Evolutionary conservation across 1,140 invertebrate genomes (phyloP).

Genomic region (Bursaphelenchus mucronatus): DNA sequence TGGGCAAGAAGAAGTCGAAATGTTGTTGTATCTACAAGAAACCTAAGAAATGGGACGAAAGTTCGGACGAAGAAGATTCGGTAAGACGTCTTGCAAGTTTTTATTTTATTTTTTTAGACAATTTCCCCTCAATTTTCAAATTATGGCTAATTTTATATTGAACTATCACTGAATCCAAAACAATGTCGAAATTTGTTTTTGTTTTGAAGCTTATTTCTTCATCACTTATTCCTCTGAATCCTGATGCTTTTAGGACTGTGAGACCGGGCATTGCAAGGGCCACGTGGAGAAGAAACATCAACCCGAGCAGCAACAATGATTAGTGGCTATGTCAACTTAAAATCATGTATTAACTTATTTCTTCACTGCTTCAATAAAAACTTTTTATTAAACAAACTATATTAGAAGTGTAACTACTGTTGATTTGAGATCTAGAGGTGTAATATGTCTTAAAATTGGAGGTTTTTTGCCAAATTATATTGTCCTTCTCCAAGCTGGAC

Average conservation of each 20-base stretch:
- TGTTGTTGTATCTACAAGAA: constrained; percentile 56
- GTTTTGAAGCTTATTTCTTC: too few species aligned
- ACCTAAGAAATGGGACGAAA: constrained; percentile 47
- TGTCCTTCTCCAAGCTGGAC: too few species aligned
- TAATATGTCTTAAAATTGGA: too few species aligned
- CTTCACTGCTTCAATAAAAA: too few species aligned
- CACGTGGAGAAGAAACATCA: constrained; percentile 51
- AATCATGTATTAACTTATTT: too few species aligned
- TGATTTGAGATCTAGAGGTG: too few species aligned
- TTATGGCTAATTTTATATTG: constrained; percentile 1
- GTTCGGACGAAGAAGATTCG: constrained; percentile 42
- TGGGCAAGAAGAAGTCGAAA: constrained; percentile 52
- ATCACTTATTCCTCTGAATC: too few species aligned
- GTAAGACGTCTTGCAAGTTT: constrained; percentile 22
- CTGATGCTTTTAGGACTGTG: constrained; percentile 39
- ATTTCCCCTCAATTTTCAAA: constrained; percentile 18
- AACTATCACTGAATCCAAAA: constrained; percentile 13
- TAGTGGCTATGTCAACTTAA: too few species aligned
- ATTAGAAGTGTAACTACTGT: too few species aligned
- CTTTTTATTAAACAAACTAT: too few species aligned
- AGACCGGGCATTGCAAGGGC: constrained; percentile 47
- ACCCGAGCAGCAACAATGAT: constrained; percentile 10
- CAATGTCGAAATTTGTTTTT: constrained; percentile 1
- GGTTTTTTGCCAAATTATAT: too few species aligned
- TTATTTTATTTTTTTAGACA: constrained; percentile 1